phyloP scores from a whole-genome alignment of 2,113 vertebrate genomes.

The Carassius carassius region DNA sequence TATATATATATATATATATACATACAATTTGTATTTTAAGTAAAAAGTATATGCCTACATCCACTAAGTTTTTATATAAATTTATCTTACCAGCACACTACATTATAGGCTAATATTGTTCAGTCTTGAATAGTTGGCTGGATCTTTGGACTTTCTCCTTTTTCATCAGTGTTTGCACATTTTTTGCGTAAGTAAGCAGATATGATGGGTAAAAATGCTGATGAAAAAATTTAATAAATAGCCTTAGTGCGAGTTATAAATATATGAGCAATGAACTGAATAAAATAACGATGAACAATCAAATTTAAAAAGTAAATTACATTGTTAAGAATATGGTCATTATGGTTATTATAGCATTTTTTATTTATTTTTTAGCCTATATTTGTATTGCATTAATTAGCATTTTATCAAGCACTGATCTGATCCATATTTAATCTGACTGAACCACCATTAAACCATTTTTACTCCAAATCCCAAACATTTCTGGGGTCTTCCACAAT shows the following conservation, averaged over 20 bases:
- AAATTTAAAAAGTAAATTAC: no score
- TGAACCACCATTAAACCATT: not conserved
- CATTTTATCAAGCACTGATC: no score
- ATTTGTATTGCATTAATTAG: no score
- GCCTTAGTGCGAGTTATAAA: not conserved
- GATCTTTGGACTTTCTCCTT: not conserved
- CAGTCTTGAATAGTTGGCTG: not conserved
- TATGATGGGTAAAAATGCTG: not conserved
- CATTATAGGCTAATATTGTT: not conserved
- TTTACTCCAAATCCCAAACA: constrained; percentile 21
- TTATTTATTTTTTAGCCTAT: no score
- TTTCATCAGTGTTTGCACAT: not conserved
- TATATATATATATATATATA: no score
- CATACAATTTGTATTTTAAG: no score
- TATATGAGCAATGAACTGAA: no score
- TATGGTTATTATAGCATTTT: no score
- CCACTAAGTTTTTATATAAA: not conserved
- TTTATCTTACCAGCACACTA: not conserved
- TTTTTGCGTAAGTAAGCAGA: not conserved
- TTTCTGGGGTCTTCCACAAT: not conserved
- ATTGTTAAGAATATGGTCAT: no score
- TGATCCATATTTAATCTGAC: not conserved
- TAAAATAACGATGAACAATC: no score
- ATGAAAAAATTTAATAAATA: no score
- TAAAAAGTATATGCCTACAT: no score